Evolutionary conservation across 2,797 vertebrate genomes (phyloP).

Genomic region (Siniperca obscura): DNA sequence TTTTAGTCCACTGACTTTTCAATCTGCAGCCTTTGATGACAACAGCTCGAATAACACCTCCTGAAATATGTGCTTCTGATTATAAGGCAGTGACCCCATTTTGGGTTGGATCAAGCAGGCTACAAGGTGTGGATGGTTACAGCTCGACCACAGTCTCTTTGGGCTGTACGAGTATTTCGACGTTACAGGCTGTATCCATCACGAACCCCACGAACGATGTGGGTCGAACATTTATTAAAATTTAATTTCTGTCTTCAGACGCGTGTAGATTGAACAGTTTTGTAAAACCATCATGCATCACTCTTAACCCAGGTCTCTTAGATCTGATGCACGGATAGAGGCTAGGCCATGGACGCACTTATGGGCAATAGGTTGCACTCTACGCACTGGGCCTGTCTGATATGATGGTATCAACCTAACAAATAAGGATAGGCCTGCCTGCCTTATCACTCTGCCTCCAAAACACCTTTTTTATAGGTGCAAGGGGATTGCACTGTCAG

Average conservation of each 20-base stretch:
- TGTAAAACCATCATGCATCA: conserved; percentile 16
- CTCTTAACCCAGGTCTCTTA: conserved; percentile 6
- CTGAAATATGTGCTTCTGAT: conserved; percentile 40
- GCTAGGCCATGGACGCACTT: conserved; percentile 57
- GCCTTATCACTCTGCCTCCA: conserved; percentile 43
- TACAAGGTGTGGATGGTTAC: conserved; percentile 55
- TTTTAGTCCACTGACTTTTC: conserved; percentile 58
- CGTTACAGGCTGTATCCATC: conserved; percentile 41
- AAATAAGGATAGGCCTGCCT: conserved; percentile 59
- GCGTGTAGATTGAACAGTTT: background rate
- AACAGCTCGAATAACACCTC: conserved; percentile 44
- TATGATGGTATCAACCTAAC: conserved; percentile 74
- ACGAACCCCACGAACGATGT: conserved; percentile 31
- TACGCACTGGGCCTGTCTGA: conserved; percentile 59
- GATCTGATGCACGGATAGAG: conserved; percentile 24
- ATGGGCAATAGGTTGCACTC: conserved; percentile 59
- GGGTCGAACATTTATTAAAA: background rate
- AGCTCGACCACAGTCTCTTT: conserved; percentile 29
- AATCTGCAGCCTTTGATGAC: conserved; percentile 57
- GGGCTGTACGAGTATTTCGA: conserved; percentile 39
- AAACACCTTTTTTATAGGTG: conserved; percentile 39
- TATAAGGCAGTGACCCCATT: conserved; percentile 53
- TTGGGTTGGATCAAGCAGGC: conserved; percentile 40
- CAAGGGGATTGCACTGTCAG: background rate
- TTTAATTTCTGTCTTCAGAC: background rate